Base-by-base conservation (phyloP, 2,797 vertebrate genomes). In the Xenops minutus region DNA sequence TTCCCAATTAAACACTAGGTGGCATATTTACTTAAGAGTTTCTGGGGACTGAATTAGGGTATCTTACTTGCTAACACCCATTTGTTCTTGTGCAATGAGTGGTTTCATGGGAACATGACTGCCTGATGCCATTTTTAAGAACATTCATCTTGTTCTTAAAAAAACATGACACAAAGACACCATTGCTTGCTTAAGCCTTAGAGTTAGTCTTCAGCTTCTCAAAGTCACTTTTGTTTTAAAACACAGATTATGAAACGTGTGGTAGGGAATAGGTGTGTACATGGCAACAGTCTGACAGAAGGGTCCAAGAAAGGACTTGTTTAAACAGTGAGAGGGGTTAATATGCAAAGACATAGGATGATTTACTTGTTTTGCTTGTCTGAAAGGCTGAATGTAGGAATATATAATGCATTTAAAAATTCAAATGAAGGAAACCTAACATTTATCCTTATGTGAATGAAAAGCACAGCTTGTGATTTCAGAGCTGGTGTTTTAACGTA, bases 1-100 rank as follows among this genome's bases (percentile, higher is more conserved):
- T 68, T 89, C 44, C 24, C 37, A 78, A 56, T 85, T 95, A 86
- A 92, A 92, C 97, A 96, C 96, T 97, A 97, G 97, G 88, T 96
- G 96, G 96, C 97, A 97, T 93, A 55, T 94, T 97, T 92, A 95
- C 93, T 92, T 93, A 67, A 88, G 93, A 93, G 79, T 97, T 97
- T 86, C 89, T 48, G 66, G 81, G 26, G 58, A 71, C 72, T 77
- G 68, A 39, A 10, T 64, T 66, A 46, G 69, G 58, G 46, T 51
- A 43, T 62, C 13, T 78, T 52, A 39, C 1, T 32, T 46, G 15
- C 67, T 67, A 82, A 32, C 64, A 54, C 62, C 74, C 44, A 3
- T 73, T 75, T 64, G 54, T 84, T 59, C 41, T 74, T 39, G 17
- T 48, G 44, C 7, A 3, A 16, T 41, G n/a, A 56, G 37, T 66